Evolutionary conservation across 1,140 invertebrate genomes (phyloP), one percentile per base, ranked within the genome.

Genomic region (Drosophila parabipectinata): DNA sequence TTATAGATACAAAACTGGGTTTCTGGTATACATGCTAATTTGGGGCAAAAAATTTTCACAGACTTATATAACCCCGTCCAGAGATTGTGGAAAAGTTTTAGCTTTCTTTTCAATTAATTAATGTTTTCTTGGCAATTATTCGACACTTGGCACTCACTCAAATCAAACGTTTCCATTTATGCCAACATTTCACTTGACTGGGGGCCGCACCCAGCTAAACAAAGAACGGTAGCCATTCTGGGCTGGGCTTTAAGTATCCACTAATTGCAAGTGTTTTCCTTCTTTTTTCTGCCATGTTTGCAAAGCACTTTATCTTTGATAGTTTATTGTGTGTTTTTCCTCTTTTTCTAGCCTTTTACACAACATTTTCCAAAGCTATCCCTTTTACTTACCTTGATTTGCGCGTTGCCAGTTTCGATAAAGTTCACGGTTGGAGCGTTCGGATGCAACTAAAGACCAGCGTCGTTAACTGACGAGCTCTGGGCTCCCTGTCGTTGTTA

Each of bases 1-100:
- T 90, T 91, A 83, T 91, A 91, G 89, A 91, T 81, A 91, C 89
- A 90, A 74, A 90, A 84, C 68, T 88, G 72, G 76, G 76, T 66
- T 88, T 83, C 72, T 64, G 83, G 79, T 88, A 88, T 88, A 88
- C 83, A 88, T 88, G 83, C 83, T 71, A 88, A 87, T 88, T 83
- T 83, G 76, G 72, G 63, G 73, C 77, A 84, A 60, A 72, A 72
- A 85, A 90, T 82, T 89, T 90, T 90, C 79, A 72, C 72, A 55
- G 57, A 69, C 73, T 89, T 90, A 87, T 88, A 88, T 88, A 88
- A 88, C 67, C 28, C 21, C 30, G 24, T 51, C 7, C 14, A 12
- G 28, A 50, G 60, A 54, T 55, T 60, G 24, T 32, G 9, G 12
- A 78, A 67, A 79, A 75, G 6, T 28, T 62, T 77, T 62, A 34